phyloP scores from a whole-genome alignment of 2,888 invertebrate species.

The Agrotis puta region DNA sequence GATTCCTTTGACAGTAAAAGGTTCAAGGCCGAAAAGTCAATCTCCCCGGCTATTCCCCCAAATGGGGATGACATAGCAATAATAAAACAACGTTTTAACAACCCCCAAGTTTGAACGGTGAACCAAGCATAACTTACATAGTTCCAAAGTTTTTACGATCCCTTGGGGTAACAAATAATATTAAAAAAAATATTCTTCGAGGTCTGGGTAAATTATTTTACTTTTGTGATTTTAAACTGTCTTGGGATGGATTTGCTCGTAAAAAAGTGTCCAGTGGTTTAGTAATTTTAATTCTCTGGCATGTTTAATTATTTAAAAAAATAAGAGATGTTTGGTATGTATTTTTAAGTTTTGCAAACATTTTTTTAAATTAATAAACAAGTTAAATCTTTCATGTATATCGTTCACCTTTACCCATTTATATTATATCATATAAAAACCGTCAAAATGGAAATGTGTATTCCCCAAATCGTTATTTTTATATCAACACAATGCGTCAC shows the following conservation, averaged over 20 bases:
- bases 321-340: too few relatives aligned
- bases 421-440: slow-evolving; percentile 20
- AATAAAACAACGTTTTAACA: slow-evolving; percentile 41
- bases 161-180: slow-evolving; percentile 49
- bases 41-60: slow-evolving; percentile 23
- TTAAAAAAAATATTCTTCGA: slow-evolving; percentile 34
- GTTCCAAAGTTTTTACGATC: slow-evolving; percentile 58
- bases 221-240: slow-evolving; percentile 28
- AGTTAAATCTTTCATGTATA: slow-evolving; percentile 2
- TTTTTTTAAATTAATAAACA: too few relatives aligned
- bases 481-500: slow-evolving; percentile 53
- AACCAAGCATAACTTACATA: slow-evolving; percentile 42
- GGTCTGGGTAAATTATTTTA: slow-evolving; percentile 14
- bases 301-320: neutral
- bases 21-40: slow-evolving; percentile 38
- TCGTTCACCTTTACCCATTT: slow-evolving; percentile 16
- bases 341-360: too few relatives aligned
- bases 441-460: slow-evolving; percentile 44
- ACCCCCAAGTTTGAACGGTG: slow-evolving; percentile 37
- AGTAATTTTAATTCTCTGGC: neutral
- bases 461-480: slow-evolving; percentile 54
- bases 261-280: slow-evolving; percentile 5
- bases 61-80: slow-evolving; percentile 37
- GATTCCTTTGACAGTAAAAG: slow-evolving; percentile 8
- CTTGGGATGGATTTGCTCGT: slow-evolving; percentile 6